phyloP scores from a whole-genome alignment of 2,888 invertebrate genomes.

The Steromphala cineraria region DNA sequence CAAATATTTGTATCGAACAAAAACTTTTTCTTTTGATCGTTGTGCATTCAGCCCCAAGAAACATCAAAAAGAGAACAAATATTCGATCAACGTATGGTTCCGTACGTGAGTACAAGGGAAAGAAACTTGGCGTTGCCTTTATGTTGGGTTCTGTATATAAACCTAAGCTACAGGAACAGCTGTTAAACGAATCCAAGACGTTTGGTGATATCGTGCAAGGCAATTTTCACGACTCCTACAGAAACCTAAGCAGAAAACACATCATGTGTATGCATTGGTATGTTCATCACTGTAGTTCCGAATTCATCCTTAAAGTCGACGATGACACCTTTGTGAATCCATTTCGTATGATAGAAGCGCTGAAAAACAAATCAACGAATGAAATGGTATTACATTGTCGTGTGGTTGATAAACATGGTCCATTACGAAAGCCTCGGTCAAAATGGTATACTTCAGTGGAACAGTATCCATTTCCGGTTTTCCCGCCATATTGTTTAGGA shows the following conservation, averaged over 20 bases:
- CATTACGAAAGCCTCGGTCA: neutral
- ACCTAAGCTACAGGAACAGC: neutral
- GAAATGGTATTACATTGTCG: neutral
- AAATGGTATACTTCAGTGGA: neutral
- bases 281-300: neutral
- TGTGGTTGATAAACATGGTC: neutral
- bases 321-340: neutral
- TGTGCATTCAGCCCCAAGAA: neutral
- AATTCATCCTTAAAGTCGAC: neutral
- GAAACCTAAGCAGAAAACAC: neutral
- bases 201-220: neutral
- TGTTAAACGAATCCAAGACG: neutral
- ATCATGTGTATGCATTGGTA: neutral
- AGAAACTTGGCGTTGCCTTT: neutral
- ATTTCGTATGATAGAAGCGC: neutral
- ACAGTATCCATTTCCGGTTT: neutral
- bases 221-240: neutral
- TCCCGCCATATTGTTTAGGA: neutral
- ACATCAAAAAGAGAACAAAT: neutral
- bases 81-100: neutral
- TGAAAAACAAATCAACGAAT: neutral
- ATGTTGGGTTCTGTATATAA: neutral
- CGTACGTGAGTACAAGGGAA: neutral
- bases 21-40: neutral
- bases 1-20: neutral